Percentiles rank a stretch among this genome's conserved stretches.
Conservation (phyloP, 2,888 invertebrate species). For the Caenorhabditis imperialis region DNA sequence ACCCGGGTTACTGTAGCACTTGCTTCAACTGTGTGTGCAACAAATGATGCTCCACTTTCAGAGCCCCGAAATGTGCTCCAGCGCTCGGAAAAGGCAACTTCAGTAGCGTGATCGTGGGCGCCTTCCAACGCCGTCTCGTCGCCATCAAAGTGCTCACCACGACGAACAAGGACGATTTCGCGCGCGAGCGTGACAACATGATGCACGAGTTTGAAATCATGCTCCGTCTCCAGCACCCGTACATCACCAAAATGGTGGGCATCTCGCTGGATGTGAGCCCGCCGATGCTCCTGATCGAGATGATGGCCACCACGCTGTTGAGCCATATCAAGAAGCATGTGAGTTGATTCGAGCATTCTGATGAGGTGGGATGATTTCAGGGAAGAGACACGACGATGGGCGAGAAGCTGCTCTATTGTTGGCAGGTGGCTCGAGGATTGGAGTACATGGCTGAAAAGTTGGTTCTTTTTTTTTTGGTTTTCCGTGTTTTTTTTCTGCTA, state of each 20-base stretch:
- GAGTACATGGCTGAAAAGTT: conserved; percentile 24
- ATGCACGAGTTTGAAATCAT: too few relatives aligned
- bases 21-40: too few relatives aligned
- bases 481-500: neutral
- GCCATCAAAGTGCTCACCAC: too few relatives aligned
- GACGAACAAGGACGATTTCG: neutral
- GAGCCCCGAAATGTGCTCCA: too few relatives aligned
- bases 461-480: neutral
- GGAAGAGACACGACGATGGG: conserved; percentile 7
- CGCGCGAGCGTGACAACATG: too few relatives aligned
- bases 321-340: conserved; percentile 14
- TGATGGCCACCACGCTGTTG: conserved; percentile 11
- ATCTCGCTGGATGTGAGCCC: conserved; percentile 18
- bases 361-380: conserved; percentile 12
- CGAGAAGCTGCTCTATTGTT: conserved; percentile 41
- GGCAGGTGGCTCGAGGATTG: conserved; percentile 31
- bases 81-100: too few relatives aligned
- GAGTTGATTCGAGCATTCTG: neutral
- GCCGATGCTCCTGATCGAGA: conserved; percentile 37
- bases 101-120: too few relatives aligned
- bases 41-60: too few relatives aligned
- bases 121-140: too few relatives aligned
- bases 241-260: conserved; percentile 19
- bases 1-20: too few relatives aligned
- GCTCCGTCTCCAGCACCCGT: too few relatives aligned